Percentiles rank a stretch among this genome's conserved stretches.
These are phyloP conservation scores for Sceliomorpha sp. DNA, from an alignment of 2,888 invertebrate species.

Conservation along the genomic window DNA sequence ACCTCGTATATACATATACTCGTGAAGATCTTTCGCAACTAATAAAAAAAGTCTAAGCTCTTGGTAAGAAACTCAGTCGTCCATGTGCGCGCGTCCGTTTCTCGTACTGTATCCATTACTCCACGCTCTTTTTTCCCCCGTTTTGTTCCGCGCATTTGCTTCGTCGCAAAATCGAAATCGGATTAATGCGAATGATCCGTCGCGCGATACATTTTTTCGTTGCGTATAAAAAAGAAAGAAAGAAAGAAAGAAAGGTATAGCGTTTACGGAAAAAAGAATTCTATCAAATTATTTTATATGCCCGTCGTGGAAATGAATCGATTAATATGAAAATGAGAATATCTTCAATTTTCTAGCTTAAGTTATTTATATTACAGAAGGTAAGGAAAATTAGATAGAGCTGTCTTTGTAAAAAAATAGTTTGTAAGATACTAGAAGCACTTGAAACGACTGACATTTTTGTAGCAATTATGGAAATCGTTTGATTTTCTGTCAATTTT, in stretches of 20 bases:
- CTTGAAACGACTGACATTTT: too few species aligned
- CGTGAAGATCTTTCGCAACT: slow-evolving; percentile 68
- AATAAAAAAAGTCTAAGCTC: slow-evolving; percentile 75
- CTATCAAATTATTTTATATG: not conserved
- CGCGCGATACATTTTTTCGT: slow-evolving; percentile 29
- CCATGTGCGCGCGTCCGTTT: slow-evolving; percentile 52
- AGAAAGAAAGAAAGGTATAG: slow-evolving; percentile 4
- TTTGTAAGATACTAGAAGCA: too few species aligned
- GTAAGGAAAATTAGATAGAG: too few species aligned
- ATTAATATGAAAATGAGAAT: not conserved
- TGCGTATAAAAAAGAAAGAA: not conserved
- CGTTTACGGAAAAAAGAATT: slow-evolving; percentile 1
- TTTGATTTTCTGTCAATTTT: too few species aligned
- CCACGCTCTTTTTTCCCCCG: slow-evolving; percentile 45
- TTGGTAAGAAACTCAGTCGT: slow-evolving; percentile 63
- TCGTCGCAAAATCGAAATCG: slow-evolving; percentile 45
- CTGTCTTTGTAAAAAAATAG: too few species aligned
- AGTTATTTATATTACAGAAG: not conserved
- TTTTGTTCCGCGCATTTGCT: slow-evolving; percentile 43
- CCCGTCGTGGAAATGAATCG: not conserved
- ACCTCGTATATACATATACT: slow-evolving; percentile 72
- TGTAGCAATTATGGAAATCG: too few species aligned
- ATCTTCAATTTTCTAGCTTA: not conserved
- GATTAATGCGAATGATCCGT: slow-evolving; percentile 40
- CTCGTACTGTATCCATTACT: slow-evolving; percentile 43